phyloP scores from a whole-genome alignment of 2,113 vertebrate genomes.

The Xerus inauris region DNA sequence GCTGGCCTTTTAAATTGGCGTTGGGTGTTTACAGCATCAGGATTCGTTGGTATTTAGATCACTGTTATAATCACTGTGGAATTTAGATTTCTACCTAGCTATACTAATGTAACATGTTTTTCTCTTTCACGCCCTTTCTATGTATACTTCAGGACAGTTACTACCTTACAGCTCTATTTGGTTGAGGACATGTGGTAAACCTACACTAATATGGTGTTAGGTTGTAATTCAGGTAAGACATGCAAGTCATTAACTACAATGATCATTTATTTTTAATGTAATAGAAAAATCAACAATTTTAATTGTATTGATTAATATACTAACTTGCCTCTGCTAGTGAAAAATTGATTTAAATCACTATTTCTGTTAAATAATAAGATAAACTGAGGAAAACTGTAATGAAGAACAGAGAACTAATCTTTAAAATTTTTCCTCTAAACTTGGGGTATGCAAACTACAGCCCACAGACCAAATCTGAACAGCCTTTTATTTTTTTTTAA shows the following conservation, averaged over 20 bases:
- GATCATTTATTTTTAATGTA: background rate
- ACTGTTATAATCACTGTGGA: background rate
- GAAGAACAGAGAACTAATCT: background rate
- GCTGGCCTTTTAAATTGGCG: background rate
- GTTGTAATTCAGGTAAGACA: constrained; percentile 20
- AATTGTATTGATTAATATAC: background rate
- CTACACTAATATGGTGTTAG: background rate
- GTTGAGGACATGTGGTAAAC: background rate
- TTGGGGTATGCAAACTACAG: background rate
- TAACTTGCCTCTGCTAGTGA: background rate
- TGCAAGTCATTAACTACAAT: background rate
- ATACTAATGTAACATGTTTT: background rate
- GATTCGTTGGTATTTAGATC: background rate
- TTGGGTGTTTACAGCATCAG: background rate
- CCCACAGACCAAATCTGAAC: background rate
- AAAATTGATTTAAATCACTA: background rate
- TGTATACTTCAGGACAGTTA: background rate
- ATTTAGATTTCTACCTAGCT: background rate
- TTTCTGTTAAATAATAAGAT: background rate
- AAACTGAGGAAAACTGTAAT: background rate
- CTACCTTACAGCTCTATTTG: background rate
- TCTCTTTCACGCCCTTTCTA: background rate
- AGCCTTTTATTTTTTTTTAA: background rate
- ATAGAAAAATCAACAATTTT: background rate
- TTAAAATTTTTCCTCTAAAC: background rate